Conservation (phyloP, 2,113 vertebrate species). For the Eudyptes chrysolophus region DNA sequence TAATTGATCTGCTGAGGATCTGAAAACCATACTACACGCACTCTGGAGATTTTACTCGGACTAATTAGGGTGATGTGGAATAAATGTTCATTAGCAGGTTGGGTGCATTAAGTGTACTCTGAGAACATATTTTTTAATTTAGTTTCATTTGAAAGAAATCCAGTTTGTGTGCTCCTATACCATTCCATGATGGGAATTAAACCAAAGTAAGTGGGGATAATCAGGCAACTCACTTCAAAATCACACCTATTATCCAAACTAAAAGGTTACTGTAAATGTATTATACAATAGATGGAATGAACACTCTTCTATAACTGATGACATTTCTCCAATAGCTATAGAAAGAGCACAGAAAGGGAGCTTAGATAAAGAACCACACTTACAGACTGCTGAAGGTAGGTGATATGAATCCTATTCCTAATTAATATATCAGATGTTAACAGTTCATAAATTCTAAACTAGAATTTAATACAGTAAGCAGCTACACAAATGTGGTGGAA, state of each 20-base stretch:
- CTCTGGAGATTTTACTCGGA: neutral
- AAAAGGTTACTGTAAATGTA: neutral
- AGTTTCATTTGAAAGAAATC: neutral
- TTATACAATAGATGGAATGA: neutral
- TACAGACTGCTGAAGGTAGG: neutral
- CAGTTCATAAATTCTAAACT: neutral
- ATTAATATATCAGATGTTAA: neutral
- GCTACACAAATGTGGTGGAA: neutral
- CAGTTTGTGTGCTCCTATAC: neutral
- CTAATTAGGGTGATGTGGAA: neutral
- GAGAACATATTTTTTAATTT: neutral
- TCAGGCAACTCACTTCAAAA: neutral
- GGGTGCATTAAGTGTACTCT: neutral
- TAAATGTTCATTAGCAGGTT: neutral
- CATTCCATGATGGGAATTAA: neutral
- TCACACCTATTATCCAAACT: neutral
- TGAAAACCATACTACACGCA: neutral
- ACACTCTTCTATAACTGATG: neutral
- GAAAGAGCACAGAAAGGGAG: neutral
- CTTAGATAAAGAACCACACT: neutral
- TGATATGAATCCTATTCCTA: neutral
- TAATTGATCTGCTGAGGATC: neutral
- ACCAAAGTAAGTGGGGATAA: neutral
- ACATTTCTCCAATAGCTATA: neutral
- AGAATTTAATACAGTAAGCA: neutral